These are phyloP conservation scores for Dipodomys stephensi DNA, from an alignment of 2,113 vertebrate genomes.

Conservation along the genomic window DNA sequence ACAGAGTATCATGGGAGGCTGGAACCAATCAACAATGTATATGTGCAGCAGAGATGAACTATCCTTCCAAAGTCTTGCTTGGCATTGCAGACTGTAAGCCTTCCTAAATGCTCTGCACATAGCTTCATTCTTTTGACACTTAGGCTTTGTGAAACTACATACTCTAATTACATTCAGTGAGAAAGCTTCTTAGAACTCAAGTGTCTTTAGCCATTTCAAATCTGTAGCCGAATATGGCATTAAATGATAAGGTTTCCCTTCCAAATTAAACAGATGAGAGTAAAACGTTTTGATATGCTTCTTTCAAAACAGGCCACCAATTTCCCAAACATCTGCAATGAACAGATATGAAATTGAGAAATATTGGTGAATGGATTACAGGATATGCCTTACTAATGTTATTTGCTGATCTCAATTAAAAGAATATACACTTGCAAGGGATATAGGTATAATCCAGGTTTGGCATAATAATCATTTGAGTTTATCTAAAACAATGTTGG, in stretches of 20 bases:
- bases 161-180: slow-evolving; percentile 55
- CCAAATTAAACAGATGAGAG: slow-evolving; percentile 60
- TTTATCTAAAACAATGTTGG: slow-evolving; percentile 38
- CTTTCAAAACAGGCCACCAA: slow-evolving; percentile 44
- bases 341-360: slow-evolving; percentile 46
- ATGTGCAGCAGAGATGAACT: neutral
- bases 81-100: neutral
- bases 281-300: slow-evolving; percentile 31
- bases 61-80: neutral
- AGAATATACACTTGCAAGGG: neutral
- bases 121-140: slow-evolving; percentile 33
- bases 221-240: slow-evolving; percentile 51
- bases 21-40: neutral
- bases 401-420: slow-evolving; percentile 51
- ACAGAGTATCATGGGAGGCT: neutral
- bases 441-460: slow-evolving; percentile 50
- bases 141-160: slow-evolving; percentile 38
- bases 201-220: slow-evolving; percentile 49
- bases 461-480: slow-evolving; percentile 44
- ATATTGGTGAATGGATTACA: neutral
- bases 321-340: slow-evolving; percentile 41
- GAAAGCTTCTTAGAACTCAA: slow-evolving; percentile 37
- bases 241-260: slow-evolving; percentile 49
- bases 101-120: slow-evolving; percentile 14
- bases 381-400: neutral